Base-by-base conservation (phyloP, 2,113 vertebrate genomes). In the Gopherus flavomarginatus region DNA sequence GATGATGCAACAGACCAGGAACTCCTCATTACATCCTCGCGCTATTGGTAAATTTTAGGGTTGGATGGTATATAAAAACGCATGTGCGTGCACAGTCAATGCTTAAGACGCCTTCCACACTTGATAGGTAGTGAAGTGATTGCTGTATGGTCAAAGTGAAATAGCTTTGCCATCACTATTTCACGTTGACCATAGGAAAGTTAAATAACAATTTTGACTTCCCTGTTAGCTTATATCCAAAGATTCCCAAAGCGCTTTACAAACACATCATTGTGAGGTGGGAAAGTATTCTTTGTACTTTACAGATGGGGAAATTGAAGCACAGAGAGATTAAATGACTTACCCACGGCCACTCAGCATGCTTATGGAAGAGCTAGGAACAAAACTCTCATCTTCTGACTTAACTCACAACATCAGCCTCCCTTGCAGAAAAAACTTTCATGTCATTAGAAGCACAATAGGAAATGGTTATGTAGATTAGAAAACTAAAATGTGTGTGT, bases 131-230 rank as follows among this genome's bases (percentile, higher is more conserved):
- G 7, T 53, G 81, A 50, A 47, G 79, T 27, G 86, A 65, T n/a
- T 90, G 56, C 90, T 96, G 27, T 89, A 87, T 83, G 56, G 81
- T 78, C 56, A 81, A 91, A 95, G 90, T 86, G 95, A 82, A 95
- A 83, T n/a, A 90, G 21, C 50, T 16, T 50, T 50, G 50, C 50
- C 50, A 50, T 50, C 13, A 14, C 14, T 50, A 50, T 50, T 50
- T 16, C 50, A 50, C 14, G 14, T 50, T 50, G 50, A 50, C 50
- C 6, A 54, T 22, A 57, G 26, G 89, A 81, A 65, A 92, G 90
- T 95, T 94, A 82, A 75, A 44, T 92, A 21, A 42, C 42, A 75
- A n/a, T 85, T 96, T 92, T 89, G 69, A 79, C 56, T 87, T 93
- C 89, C 89, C 31, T 62, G 29, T 62, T 62, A 62, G 27, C 57